Percentiles rank a stretch among this genome's conserved stretches.
Conservation (phyloP, 2,888 invertebrate genomes). For the Adineta ricciae region DNA sequence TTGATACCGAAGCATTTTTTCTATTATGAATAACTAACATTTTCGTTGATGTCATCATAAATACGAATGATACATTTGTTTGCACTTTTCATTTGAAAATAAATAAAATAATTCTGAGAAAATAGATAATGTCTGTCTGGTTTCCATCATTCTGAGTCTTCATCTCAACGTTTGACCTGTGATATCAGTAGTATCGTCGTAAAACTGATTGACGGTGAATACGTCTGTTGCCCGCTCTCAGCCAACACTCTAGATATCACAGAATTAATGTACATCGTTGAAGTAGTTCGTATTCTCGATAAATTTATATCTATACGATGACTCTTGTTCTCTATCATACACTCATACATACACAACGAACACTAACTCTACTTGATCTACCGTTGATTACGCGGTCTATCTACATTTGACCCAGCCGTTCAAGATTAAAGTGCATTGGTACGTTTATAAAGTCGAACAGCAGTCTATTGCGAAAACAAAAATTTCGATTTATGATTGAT, state of each 20-base stretch:
- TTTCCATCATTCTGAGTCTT: too few species aligned
- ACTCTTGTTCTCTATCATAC: neutral
- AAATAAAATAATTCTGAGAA: neutral
- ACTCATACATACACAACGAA: neutral
- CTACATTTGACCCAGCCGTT: neutral
- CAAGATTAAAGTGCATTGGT: neutral
- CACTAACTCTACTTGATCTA: neutral
- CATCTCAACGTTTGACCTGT: too few species aligned
- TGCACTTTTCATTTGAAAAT: neutral
- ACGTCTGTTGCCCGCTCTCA: neutral
- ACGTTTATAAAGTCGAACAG: neutral
- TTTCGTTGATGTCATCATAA: neutral
- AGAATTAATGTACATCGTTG: neutral
- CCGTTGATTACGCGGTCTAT: neutral
- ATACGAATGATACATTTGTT: neutral
- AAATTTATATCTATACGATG: neutral
- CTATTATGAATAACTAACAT: neutral
- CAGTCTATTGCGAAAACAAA: neutral
- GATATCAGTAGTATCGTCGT: neutral
- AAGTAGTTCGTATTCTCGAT: neutral
- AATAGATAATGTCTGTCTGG: neutral
- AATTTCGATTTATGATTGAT: neutral
- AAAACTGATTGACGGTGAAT: neutral
- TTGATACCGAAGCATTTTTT: neutral
- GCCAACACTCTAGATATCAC: neutral